Conservation (phyloP, 2,888 invertebrate species). For the Disparrhopalites patrizii region DNA sequence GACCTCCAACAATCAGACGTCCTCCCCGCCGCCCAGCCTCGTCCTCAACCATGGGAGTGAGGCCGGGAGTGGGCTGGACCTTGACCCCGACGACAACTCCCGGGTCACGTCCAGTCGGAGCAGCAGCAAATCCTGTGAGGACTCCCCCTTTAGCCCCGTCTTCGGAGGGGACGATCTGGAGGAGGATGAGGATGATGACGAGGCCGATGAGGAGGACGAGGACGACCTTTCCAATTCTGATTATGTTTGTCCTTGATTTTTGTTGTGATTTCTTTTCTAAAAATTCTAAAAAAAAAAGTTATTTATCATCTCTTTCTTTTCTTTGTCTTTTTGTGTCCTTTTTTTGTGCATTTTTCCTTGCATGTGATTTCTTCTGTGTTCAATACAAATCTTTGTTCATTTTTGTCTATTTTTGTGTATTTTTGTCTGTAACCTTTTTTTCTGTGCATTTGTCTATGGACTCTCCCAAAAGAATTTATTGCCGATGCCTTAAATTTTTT, state of each 20-base stretch:
- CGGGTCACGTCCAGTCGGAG: constrained; percentile 12
- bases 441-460: too few relatives aligned
- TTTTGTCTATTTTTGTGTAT: background rate
- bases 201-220: constrained; percentile 23
- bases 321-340: background rate
- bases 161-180: constrained; percentile 8
- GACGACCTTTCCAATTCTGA: constrained; percentile 24
- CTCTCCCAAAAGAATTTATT: too few relatives aligned
- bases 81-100: constrained; percentile 7
- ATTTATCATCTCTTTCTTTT: too few relatives aligned
- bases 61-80: constrained; percentile 8
- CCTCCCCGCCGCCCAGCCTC: constrained; percentile 17
- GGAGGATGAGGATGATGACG: constrained; percentile 19
- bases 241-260: constrained; percentile 12
- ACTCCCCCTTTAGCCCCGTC: background rate
- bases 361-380: background rate
- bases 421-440: background rate
- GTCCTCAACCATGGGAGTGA: background rate
- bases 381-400: background rate
- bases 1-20: background rate
- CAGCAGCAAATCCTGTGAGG: constrained; percentile 21
- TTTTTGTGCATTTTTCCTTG: background rate
- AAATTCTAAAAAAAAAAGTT: background rate
- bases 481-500: too few relatives aligned
- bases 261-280: constrained; percentile 11